phyloP scores from a whole-genome alignment of 2,113 vertebrate genomes.

The Myiozetetes cayanensis region DNA sequence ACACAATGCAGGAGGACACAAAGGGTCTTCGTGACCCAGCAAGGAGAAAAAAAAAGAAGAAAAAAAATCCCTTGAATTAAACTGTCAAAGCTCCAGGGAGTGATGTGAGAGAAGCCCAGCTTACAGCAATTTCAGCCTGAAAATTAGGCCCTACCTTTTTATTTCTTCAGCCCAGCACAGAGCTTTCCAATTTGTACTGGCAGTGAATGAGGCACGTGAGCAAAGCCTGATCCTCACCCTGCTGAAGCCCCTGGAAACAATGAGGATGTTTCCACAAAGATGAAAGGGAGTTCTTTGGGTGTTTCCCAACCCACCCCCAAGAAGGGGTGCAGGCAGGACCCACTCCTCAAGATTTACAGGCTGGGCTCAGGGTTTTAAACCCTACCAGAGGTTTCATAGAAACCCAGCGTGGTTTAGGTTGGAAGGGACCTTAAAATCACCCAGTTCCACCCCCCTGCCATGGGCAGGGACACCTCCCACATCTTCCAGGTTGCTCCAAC shows the following conservation, averaged over 20 bases:
- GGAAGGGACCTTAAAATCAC: neutral
- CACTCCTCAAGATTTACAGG: neutral
- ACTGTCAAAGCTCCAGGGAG: neutral
- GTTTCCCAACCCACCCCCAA: fast-evolving
- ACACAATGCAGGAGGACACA: conserved; percentile 56
- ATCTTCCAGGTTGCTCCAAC: neutral
- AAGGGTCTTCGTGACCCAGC: conserved; percentile 18
- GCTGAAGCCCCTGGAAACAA: neutral
- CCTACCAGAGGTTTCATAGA: neutral
- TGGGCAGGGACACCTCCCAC: neutral
- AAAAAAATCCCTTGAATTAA: neutral
- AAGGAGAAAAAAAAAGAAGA: neutral
- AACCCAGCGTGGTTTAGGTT: neutral
- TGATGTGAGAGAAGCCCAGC: neutral
- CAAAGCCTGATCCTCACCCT: neutral
- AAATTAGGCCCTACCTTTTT: neutral
- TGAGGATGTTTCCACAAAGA: neutral
- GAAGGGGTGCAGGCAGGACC: neutral
- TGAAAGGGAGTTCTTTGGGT: neutral
- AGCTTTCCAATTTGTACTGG: neutral
- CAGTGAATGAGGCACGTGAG: neutral
- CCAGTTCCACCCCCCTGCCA: fast-evolving
- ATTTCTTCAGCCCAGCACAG: neutral
- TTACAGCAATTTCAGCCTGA: neutral
- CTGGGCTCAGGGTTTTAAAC: neutral